A percentile compares a stretch with the other conserved stretches of the same genome.
Evolutionary conservation across 2,888 invertebrate genomes (phyloP).

Genomic region (Crocallis elinguaria): DNA sequence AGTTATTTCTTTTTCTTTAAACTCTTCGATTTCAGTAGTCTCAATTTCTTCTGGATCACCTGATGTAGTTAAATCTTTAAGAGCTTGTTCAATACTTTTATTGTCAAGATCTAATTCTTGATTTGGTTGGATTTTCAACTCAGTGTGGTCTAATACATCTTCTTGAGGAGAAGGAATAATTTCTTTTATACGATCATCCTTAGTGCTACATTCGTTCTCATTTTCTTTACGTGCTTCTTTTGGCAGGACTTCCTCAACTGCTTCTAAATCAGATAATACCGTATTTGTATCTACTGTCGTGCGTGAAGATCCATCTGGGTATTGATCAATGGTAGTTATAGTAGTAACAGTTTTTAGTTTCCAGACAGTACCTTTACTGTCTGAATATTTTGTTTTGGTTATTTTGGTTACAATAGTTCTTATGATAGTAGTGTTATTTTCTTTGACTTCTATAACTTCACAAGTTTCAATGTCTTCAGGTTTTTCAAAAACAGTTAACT

Average conservation of each 20-base stretch:
- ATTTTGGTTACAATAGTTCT: conserved; percentile 46
- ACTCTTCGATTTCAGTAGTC: conserved; percentile 34
- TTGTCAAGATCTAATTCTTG: conserved; percentile 4
- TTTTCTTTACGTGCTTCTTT: not conserved
- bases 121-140: not conserved
- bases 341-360: conserved; percentile 52
- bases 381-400: conserved; percentile 46
- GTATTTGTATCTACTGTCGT: conserved; percentile 46
- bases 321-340: conserved; percentile 49
- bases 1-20: conserved; percentile 24
- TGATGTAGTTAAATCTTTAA: conserved; percentile 20
- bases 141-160: not conserved
- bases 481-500: conserved; percentile 42
- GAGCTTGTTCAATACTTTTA: conserved; percentile 18
- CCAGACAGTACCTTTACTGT: conserved; percentile 37
- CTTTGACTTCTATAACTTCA: conserved; percentile 48
- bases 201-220: no score
- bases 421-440: conserved; percentile 40
- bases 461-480: conserved; percentile 49
- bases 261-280: conserved; percentile 28
- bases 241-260: conserved; percentile 1
- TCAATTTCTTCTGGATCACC: conserved; percentile 35
- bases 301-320: conserved; percentile 51
- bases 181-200: not conserved
- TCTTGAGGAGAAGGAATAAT: not conserved